phyloP scores from a whole-genome alignment of 2,797 vertebrate species.

The Leptoclinus maculatus region DNA sequence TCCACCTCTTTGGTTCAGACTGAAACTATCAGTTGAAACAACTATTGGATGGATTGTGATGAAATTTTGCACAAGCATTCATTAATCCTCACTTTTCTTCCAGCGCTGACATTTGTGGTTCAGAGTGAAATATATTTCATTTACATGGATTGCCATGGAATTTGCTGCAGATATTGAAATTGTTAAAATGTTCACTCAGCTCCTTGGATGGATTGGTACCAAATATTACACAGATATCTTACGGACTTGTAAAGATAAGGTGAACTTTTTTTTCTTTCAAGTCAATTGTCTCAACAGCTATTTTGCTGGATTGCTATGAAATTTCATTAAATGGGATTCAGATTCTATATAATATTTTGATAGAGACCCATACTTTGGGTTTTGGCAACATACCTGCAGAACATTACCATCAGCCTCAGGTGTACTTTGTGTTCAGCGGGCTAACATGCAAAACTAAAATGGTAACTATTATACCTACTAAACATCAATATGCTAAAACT shows the following conservation, averaged over 20 bases:
- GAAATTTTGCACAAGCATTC: background rate
- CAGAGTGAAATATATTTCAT: background rate
- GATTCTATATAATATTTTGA: too few species aligned
- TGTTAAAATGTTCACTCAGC: background rate
- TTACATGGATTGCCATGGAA: background rate
- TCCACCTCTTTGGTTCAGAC: background rate
- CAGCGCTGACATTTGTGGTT: background rate
- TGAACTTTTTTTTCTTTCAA: too few species aligned
- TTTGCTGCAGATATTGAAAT: background rate
- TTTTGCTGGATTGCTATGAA: too few species aligned
- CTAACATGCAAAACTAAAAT: background rate
- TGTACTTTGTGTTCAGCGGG: too few species aligned
- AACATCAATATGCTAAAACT: too few species aligned
- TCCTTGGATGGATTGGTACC: background rate
- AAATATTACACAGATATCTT: background rate
- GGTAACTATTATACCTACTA: background rate
- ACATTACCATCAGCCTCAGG: background rate
- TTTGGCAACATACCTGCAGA: background rate
- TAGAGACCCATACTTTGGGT: background rate
- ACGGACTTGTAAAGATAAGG: background rate
- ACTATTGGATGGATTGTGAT: background rate
- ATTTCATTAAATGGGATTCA: too few species aligned
- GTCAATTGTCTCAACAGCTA: too few species aligned
- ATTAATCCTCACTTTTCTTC: background rate
- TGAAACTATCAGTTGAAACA: too few species aligned